Evolutionary conservation across 2,888 invertebrate species (phyloP).

Genomic region (Sminthurides aquaticus): DNA sequence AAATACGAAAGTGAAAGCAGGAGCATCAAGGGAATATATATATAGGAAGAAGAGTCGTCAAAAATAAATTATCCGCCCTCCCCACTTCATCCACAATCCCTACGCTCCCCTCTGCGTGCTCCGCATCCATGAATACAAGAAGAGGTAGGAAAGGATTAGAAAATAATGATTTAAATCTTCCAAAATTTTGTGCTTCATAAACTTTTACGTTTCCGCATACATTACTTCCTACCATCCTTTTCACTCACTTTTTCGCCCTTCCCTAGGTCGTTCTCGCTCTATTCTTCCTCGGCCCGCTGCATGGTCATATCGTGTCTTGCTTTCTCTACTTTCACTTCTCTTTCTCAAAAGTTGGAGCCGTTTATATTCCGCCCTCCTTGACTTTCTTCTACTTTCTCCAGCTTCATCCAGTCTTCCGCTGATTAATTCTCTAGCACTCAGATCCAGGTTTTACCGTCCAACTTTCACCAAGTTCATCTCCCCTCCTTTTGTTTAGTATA

Average conservation of each 20-base stretch:
- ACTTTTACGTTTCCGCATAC: constrained; percentile 37
- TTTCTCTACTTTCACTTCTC: no score
- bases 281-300: no score
- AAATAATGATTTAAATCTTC: constrained; percentile 33
- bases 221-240: constrained; percentile 2
- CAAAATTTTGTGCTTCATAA: constrained; percentile 39
- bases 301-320: no score
- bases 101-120: neutral
- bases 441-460: no score
- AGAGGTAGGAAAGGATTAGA: constrained; percentile 13
- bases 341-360: no score
- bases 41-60: neutral
- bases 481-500: no score
- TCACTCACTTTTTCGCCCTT: neutral
- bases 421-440: no score
- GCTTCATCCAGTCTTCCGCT: no score
- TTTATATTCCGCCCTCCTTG: no score
- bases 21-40: neutral
- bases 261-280: neutral
- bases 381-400: no score
- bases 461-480: no score
- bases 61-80: neutral
- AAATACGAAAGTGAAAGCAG: neutral
- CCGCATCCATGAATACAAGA: neutral
- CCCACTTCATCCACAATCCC: neutral